Conservation (phyloP, 2,888 invertebrate species). For the Sipha maydis region DNA sequence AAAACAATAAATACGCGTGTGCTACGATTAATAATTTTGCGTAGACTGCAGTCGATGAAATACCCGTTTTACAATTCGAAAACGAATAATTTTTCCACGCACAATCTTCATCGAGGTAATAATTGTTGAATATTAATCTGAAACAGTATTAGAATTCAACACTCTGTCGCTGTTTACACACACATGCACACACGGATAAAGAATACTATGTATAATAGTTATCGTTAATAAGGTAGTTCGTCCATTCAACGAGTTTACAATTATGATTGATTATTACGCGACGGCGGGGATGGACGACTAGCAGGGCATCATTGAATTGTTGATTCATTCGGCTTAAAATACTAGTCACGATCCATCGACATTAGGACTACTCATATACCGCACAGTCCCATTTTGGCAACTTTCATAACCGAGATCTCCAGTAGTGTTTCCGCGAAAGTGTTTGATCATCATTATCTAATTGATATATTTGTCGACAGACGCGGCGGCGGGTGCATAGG, state of each 20-base stretch:
- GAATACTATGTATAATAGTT: constrained; percentile 4
- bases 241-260: constrained; percentile 37
- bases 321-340: constrained; percentile 12
- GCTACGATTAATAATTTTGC: neutral
- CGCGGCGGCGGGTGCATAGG: neutral
- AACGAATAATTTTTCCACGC: neutral
- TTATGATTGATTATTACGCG: constrained; percentile 37
- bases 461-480: neutral
- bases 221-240: neutral
- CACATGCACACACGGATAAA: neutral
- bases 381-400: constrained; percentile 11
- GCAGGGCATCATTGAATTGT: constrained; percentile 18
- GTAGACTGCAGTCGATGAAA: neutral
- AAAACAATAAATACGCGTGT: neutral
- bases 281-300: neutral
- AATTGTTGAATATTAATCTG: neutral
- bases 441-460: neutral
- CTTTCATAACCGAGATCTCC: constrained; percentile 39
- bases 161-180: neutral
- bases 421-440: constrained; percentile 28
- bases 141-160: neutral
- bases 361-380: neutral
- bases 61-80: neutral
- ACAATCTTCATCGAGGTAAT: neutral
- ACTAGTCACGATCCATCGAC: constrained; percentile 54